Conservation (phyloP, 2,797 vertebrate genomes). For the Lepidocolaptes lacrymiger region DNA sequence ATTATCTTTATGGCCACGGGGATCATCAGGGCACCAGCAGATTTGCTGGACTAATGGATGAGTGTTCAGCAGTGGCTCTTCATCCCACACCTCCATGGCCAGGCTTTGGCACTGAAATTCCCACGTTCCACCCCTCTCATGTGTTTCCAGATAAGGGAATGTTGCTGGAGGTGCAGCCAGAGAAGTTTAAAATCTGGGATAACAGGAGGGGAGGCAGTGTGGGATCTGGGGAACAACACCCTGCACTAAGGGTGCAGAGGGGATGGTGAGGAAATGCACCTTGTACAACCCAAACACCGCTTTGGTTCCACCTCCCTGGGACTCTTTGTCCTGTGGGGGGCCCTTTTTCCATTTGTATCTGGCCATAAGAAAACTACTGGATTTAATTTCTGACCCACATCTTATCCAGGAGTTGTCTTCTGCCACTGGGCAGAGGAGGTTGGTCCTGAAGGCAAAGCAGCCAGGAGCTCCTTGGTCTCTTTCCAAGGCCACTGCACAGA, state of each 20-base stretch:
- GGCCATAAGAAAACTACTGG: not conserved
- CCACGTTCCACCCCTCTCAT: rapidly evolving
- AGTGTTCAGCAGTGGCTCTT: not conserved
- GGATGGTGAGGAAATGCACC: not conserved
- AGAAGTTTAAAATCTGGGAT: not conserved
- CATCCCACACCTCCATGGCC: rapidly evolving
- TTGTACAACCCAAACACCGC: rapidly evolving
- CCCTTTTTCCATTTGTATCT: not conserved
- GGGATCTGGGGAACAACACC: not conserved
- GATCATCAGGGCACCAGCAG: not conserved
- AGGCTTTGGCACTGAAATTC: not conserved
- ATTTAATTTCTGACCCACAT: not conserved
- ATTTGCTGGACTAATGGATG: not conserved
- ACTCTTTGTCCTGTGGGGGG: not conserved
- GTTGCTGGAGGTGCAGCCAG: not conserved
- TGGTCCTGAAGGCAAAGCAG: not conserved
- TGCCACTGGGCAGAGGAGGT: rapidly evolving
- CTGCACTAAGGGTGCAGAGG: not conserved
- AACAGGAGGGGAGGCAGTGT: not conserved
- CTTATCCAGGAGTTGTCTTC: not conserved
- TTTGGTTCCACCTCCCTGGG: not conserved
- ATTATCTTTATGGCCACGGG: not conserved
- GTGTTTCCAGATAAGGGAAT: not conserved
- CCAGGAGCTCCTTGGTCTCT: not conserved
- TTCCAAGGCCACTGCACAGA: not conserved